Conservation (phyloP, 1,140 invertebrate species). For the Ceratitis capitata region DNA sequence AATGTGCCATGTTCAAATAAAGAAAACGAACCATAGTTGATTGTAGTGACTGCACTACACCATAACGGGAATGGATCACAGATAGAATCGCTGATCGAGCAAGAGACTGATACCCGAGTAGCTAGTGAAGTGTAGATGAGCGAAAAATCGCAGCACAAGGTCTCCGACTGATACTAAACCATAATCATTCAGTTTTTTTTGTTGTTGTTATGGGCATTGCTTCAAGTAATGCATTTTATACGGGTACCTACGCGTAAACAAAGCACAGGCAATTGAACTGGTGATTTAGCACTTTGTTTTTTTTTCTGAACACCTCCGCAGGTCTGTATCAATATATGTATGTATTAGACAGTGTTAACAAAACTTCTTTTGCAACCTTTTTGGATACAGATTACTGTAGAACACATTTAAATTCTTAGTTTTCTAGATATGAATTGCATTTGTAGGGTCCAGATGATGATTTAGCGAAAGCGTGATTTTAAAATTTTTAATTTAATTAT, state of each 20-base stretch:
- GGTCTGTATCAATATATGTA: neutral
- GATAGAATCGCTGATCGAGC: neutral
- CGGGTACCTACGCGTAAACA: constrained; percentile 10
- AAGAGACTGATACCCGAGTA: neutral
- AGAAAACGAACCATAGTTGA: neutral
- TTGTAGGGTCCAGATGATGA: no score
- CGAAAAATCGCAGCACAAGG: neutral
- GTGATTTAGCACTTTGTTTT: neutral
- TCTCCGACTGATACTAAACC: neutral
- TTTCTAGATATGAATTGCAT: no score
- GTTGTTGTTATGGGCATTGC: neutral
- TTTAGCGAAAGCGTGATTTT: no score
- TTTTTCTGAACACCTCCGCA: neutral
- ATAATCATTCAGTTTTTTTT: neutral
- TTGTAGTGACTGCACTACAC: neutral
- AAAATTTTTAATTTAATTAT: neutral
- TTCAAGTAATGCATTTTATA: neutral
- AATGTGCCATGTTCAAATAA: constrained; percentile 14
- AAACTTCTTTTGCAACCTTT: neutral
- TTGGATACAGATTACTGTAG: neutral
- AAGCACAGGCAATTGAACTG: neutral
- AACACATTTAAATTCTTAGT: no score
- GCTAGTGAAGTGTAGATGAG: neutral
- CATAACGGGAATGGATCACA: neutral
- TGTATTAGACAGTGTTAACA: neutral